Evolutionary conservation across 2,113 vertebrate species (phyloP), one percentile per base, ranked within the genome.

Genomic region (Crotalus tigris): DNA sequence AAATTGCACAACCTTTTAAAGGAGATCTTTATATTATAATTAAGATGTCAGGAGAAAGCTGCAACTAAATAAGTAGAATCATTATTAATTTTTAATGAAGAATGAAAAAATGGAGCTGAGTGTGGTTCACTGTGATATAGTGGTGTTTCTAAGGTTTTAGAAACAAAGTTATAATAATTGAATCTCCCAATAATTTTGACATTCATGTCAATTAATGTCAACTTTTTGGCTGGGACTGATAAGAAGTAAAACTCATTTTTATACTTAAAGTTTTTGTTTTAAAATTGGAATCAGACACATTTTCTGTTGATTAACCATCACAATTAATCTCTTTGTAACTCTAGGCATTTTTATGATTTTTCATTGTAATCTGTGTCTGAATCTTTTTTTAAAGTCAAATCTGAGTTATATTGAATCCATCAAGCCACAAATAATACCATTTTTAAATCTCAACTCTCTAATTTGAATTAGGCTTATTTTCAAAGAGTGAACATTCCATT

Each of bases 1-100:
- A 90, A 53, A 89, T 93, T 39, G 95, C 86, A 92, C 61, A 94
- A 9, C 21, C 51, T 93, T 75, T 95, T 94, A 91, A 89, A 58
- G 51, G 39, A 92, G 10, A 85, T 49, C 26, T 90, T 90, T 90
- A 49, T 4, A 7, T 90, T 53, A 59, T 44, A 23, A 13, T 61
- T 6, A 93, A 29, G 3, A 3, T 51, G 44, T 13, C 46, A 57
- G 54, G 93, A 33, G 23, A 96, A 95, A 90, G 23, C 17, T 33
- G 3, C 93, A 90, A 64, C 44, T 86, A 87, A 64, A 81, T 19
- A 91, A 39, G 49, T 6, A 51, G 6, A 53, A 87, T 88, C n/a
- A 53, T 53, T 33, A 57, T 91, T 51, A 85, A 7, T 26, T 9
- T 26, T 85, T 53, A 75, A 44, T 17, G 53, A 89, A 89, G 39